Evolutionary conservation across 2,113 vertebrate species (phyloP), one percentile per base, ranked within the genome.

Genomic region (Geothlypis trichas): DNA sequence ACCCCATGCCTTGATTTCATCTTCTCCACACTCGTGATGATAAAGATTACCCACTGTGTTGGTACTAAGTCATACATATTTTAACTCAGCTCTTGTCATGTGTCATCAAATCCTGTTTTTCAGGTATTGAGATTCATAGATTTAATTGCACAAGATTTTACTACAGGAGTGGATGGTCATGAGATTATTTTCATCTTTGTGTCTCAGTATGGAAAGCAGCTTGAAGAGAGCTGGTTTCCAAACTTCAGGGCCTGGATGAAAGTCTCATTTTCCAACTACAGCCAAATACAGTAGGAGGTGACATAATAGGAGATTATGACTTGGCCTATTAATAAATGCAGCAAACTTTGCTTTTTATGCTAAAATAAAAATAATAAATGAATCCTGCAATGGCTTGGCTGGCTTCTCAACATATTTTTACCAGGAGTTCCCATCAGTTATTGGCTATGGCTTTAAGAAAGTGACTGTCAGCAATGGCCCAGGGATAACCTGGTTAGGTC

Each of bases 101-200:
- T 96, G 90, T 94, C 90, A 91, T 93, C 80, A 58, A 84, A 87
- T 90, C 96, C 96, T 95, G 96, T 96, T 97, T 90, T 96, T 95
- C 96, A 93, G 92, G 96, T 96, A 86, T 84, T 96, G 92, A 96
- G 95, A 96, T 93, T 77, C 79, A 47, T 1, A 65, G 72, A 62
- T 84, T 91, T 91, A 71, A 72, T 92, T 96, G 96, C 74, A 22
- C 73, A 74, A 90, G 69, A 92, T 96, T 95, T 95, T 95, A 93
- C 92, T 93, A 95, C 10, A 12, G 72, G 90, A 95, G 92, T 67
- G 90, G 72, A 93, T 94, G 66, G 85, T 93, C 90, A 88, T 81
- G 90, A 86, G 96, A 90, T 87, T 58, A 84, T 95, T 93, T 93
- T 71, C 57, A 57, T 84, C 86, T 92, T 30, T 65, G 77, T 58